Base-by-base conservation (phyloP, 1,140 invertebrate genomes). In the Danaus plexippus region DNA sequence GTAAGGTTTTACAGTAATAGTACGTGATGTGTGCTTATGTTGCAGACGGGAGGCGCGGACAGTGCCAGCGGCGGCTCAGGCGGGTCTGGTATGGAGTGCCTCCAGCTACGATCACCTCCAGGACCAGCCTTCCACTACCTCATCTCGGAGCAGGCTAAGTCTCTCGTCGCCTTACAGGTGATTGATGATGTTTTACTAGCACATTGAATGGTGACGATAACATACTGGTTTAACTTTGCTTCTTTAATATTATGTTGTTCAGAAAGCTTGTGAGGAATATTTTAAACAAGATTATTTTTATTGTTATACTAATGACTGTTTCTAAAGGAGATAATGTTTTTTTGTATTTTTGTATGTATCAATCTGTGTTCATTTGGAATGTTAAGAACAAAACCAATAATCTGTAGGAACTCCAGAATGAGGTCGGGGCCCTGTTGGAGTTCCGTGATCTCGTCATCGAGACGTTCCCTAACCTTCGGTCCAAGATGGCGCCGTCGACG, bases 381-480 rank as follows among this genome's bases (percentile, higher is more conserved):
- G 22, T 32, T 32, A 32, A 32, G 22, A 32, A 32, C 22, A 32
- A 32, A 32, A 32, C 5, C 49, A n/a, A n/a, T 4, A 43, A 48
- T n/a, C 59, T 69, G 11, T 89, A 93, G 90, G 94, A 96, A 89
- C 89, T 96, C 76, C 94, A 96, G 91, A 93, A 95, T 93, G 94
- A 96, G 88, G 94, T 96, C 86, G 94, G 94, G 48, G 94, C 94
- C 60, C 85, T 96, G 58, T 90, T 96, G 81, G 94, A 95, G 86
- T 96, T 96, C 81, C 92, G 94, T 87, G 94, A 95, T 87, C 90
- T 95, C 89, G 94, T 96, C 89, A 94, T 96, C 90, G 94, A 95
- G 90, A 94, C 94, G 62, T 95, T 96, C 88, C 95, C 95, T 64
- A 94, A 95, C 88, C 90, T 96, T 73, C 91, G 94, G 74, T 91